These are phyloP conservation scores for Oreochromis spilurus DNA, from an alignment of 2,113 vertebrate species.

Conservation along the genomic window DNA sequence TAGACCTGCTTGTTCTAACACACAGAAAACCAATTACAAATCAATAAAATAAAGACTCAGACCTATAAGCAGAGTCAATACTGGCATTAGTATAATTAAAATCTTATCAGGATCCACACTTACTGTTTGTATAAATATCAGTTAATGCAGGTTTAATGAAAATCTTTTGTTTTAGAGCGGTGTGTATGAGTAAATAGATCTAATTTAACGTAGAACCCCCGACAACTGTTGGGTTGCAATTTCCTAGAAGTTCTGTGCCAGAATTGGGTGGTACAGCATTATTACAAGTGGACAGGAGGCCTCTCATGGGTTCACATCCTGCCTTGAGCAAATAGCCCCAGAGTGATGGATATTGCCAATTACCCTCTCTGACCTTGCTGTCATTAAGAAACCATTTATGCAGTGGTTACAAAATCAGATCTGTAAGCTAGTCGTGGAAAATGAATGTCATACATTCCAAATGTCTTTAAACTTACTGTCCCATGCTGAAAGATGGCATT, in stretches of 20 bases:
- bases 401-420: constrained; percentile 25
- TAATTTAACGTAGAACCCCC: background rate
- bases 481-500: background rate
- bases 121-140: background rate
- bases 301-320: constrained; percentile 7
- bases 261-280: background rate
- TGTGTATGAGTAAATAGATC: background rate
- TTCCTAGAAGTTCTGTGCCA: background rate
- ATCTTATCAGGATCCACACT: background rate
- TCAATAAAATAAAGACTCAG: background rate
- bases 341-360: constrained; percentile 37
- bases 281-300: background rate
- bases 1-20: background rate
- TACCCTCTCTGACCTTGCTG: constrained; percentile 10
- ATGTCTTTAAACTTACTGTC: background rate
- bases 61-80: background rate
- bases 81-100: background rate
- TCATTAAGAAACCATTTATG: constrained; percentile 36
- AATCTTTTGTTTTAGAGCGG: background rate
- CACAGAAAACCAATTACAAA: background rate
- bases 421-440: background rate
- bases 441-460: constrained; percentile 7
- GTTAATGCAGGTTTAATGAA: background rate
- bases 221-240: background rate
- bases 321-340: background rate